phyloP scores from a whole-genome alignment of 92 coral and sea anemone genomes.

The Galaxea fascicularis region DNA sequence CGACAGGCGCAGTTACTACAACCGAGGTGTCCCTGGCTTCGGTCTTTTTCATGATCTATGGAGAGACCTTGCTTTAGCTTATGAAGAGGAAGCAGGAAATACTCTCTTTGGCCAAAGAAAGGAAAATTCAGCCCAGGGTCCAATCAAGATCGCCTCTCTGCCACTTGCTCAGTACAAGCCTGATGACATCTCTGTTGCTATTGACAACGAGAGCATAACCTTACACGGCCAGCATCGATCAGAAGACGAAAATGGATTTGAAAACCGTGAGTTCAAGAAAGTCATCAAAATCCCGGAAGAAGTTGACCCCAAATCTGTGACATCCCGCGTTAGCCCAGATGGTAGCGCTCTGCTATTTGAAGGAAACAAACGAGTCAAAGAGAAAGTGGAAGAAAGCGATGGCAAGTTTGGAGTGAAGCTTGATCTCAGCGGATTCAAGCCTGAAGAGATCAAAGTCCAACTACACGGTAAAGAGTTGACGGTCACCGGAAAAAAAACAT shows the following conservation, averaged over 20 bases:
- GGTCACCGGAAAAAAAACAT: slow-evolving; percentile 41
- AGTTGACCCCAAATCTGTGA: slow-evolving; percentile 52
- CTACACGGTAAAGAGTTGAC: slow-evolving; percentile 52
- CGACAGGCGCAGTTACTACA: too few species aligned
- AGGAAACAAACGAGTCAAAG: slow-evolving; percentile 15
- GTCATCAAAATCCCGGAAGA: slow-evolving; percentile 48
- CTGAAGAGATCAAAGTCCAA: slow-evolving; percentile 53
- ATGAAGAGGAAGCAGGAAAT: too few species aligned
- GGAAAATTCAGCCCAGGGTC: too few species aligned
- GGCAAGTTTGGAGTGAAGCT: slow-evolving; percentile 36
- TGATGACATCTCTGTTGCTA: slow-evolving; percentile 53
- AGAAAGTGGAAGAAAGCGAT: slow-evolving; percentile 36
- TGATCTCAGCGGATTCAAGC: slow-evolving; percentile 45
- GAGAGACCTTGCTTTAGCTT: too few species aligned
- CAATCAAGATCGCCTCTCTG: too few species aligned
- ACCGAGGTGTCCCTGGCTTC: too few species aligned
- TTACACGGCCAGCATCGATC: too few species aligned
- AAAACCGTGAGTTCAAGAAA: too few species aligned
- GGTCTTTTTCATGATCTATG: too few species aligned
- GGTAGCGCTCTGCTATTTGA: slow-evolving; percentile 50
- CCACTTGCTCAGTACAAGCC: slow-evolving; percentile 23
- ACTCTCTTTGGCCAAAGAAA: too few species aligned
- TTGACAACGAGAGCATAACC: slow-evolving; percentile 50
- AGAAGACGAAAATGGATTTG: too few species aligned
- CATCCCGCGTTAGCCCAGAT: slow-evolving; percentile 45